phyloP scores from a whole-genome alignment of 2,888 invertebrate species.

The Aricia artaxerxes region DNA sequence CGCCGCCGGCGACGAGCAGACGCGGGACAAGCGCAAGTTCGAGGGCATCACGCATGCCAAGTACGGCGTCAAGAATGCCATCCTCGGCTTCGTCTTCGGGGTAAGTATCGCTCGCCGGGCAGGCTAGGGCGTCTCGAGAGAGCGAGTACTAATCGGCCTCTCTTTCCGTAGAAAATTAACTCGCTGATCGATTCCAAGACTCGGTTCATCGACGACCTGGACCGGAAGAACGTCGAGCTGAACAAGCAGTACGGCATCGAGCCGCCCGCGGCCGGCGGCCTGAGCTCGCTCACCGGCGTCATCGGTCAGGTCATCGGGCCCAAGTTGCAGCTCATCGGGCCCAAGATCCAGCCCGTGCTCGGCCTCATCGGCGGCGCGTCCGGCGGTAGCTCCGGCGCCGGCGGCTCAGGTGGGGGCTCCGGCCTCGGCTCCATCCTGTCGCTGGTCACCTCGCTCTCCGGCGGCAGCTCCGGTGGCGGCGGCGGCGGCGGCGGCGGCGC shows the following conservation, averaged over 20 bases:
- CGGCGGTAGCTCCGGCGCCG: constrained; percentile 79
- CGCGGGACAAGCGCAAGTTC: constrained; percentile 87
- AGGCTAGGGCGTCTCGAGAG: background rate
- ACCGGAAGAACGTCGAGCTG: constrained; percentile 86
- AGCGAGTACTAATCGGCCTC: background rate
- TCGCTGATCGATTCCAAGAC: constrained; percentile 90
- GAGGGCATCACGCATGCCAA: constrained; percentile 82
- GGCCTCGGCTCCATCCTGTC: constrained; percentile 73
- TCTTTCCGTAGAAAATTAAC: constrained; percentile 87
- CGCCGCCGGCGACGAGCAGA: constrained; percentile 73
- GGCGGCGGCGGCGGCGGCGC: constrained; percentile 56
- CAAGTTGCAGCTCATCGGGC: constrained; percentile 85
- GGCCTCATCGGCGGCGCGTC: constrained; percentile 78
- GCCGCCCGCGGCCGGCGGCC: constrained; percentile 82
- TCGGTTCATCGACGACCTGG: constrained; percentile 84
- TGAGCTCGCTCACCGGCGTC: constrained; percentile 81
- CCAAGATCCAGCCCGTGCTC: constrained; percentile 81
- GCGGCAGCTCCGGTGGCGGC: constrained; percentile 69
- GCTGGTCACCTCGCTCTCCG: constrained; percentile 71
- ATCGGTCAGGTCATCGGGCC: constrained; percentile 86
- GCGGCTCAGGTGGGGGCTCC: constrained; percentile 58
- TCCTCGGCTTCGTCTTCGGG: constrained; percentile 91
- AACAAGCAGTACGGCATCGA: constrained; percentile 88
- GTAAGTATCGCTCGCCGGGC: constrained; percentile 74
- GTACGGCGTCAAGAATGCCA: constrained; percentile 88